Conservation (phyloP, 2,888 invertebrate genomes). For the Dolichopus griseipennis region DNA sequence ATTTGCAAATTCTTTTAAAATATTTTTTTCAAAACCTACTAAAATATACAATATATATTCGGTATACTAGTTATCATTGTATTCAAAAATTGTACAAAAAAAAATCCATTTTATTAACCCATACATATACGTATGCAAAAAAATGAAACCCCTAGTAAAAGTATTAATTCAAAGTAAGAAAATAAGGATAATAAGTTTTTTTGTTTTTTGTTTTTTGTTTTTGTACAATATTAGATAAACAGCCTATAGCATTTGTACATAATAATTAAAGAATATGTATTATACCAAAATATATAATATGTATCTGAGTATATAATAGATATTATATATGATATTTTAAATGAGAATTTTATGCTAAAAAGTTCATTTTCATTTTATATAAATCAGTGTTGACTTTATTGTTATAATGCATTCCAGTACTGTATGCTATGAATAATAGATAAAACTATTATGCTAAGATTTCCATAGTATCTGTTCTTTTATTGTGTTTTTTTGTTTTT, state of each 20-base stretch:
- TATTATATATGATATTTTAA: neutral
- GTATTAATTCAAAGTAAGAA: too few species aligned
- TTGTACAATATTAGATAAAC: neutral
- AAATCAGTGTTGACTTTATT: neutral
- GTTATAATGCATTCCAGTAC: neutral
- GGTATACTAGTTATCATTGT: too few species aligned
- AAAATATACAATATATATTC: too few species aligned
- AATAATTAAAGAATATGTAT: neutral
- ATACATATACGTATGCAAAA: too few species aligned
- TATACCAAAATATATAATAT: too few species aligned
- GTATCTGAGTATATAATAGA: too few species aligned
- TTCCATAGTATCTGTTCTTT: too few species aligned
- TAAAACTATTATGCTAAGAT: neutral
- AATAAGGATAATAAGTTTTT: neutral
- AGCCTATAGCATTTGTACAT: slow-evolving; percentile 6
- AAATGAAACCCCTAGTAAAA: too few species aligned
- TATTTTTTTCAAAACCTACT: too few species aligned
- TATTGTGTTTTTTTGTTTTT: neutral
- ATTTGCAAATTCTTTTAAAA: too few species aligned
- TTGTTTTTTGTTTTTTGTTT: neutral
- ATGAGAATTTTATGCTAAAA: slow-evolving; percentile 1
- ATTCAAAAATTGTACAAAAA: too few species aligned
- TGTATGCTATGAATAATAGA: neutral
- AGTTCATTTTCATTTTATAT: neutral
- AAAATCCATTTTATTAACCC: too few species aligned